A percentile compares a stretch with the other conserved stretches of the same genome.
Conservation (phyloP, 2,113 vertebrate species). For the Scortum barcoo region DNA sequence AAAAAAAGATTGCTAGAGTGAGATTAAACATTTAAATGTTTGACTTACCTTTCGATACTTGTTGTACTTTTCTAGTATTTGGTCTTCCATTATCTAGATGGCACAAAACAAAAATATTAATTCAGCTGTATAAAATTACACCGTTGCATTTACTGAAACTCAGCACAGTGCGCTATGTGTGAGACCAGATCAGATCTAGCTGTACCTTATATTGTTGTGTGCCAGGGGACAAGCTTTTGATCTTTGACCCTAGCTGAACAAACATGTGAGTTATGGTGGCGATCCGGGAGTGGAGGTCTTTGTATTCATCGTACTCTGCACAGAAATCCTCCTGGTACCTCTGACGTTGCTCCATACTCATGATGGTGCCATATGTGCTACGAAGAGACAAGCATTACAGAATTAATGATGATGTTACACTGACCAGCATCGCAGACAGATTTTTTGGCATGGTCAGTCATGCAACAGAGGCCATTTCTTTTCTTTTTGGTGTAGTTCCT, state of each 20-base stretch:
- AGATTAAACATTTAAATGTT: neutral
- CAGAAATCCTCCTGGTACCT: constrained; percentile 88
- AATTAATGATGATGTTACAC: neutral
- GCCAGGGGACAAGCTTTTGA: constrained; percentile 85
- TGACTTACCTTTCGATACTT: constrained; percentile 87
- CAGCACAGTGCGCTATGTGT: neutral
- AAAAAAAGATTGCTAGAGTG: neutral
- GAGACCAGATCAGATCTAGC: neutral
- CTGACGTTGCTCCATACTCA: constrained; percentile 80
- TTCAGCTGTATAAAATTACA: neutral
- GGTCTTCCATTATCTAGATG: constrained; percentile 86
- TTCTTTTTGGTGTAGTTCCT: constrained; percentile 9
- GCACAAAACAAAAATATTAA: constrained; percentile 34
- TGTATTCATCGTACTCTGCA: constrained; percentile 86
- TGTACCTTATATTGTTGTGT: constrained; percentile 86
- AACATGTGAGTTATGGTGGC: constrained; percentile 86
- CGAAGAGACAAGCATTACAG: neutral
- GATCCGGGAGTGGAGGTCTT: constrained; percentile 83
- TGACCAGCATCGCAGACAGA: neutral
- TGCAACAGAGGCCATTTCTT: neutral
- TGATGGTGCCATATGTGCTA: constrained; percentile 82
- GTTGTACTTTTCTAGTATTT: constrained; percentile 88
- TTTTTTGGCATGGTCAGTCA: neutral
- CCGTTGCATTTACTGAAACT: neutral
- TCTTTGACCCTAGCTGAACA: constrained; percentile 87